phyloP scores from a whole-genome alignment of 2,797 vertebrate genomes.

The Aldrovandia affinis region DNA sequence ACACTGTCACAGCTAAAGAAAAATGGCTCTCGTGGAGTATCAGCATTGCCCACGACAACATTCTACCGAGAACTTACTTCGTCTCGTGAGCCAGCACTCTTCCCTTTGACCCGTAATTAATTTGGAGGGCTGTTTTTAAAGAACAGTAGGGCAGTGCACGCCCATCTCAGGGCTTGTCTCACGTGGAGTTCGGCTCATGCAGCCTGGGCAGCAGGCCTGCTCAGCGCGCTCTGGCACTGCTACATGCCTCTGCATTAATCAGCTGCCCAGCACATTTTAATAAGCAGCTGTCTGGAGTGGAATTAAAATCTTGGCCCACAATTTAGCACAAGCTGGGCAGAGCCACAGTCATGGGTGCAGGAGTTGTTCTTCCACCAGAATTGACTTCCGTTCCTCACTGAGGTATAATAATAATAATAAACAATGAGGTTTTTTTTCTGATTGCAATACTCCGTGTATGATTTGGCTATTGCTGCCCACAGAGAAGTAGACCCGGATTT shows the following conservation, averaged over 20 bases:
- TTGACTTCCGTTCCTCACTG: neutral
- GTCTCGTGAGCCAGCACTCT: neutral
- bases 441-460: too few relatives aligned
- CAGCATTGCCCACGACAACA: neutral
- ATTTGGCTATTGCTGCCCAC: too few relatives aligned
- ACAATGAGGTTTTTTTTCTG: too few relatives aligned
- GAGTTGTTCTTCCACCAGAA: too few relatives aligned
- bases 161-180: neutral
- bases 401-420: neutral
- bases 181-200: neutral
- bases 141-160: neutral
- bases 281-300: neutral
- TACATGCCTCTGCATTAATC: constrained; percentile 5
- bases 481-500: too few relatives aligned
- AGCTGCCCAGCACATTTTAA: neutral
- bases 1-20: neutral
- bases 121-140: neutral
- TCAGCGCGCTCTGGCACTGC: neutral
- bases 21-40: neutral
- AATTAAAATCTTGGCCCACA: constrained; percentile 7
- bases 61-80: neutral
- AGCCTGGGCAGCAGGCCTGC: neutral
- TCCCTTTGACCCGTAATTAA: neutral
- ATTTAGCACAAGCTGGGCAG: neutral
- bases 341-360: neutral